Evolutionary conservation across 2,797 vertebrate species (phyloP), one percentile per base, ranked within the genome.

Genomic region (Percopsis omiscomaycus): DNA sequence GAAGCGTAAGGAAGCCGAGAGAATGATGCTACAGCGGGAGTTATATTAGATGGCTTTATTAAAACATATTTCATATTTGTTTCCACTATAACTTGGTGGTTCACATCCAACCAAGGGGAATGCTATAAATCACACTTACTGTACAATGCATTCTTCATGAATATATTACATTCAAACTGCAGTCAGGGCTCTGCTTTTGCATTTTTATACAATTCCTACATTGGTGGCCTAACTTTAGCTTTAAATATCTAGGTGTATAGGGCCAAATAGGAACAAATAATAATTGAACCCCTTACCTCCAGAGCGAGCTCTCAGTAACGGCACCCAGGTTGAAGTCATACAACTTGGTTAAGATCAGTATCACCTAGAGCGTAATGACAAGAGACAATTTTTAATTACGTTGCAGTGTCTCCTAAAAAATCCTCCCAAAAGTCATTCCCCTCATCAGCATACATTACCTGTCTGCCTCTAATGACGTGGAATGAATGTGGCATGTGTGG

Each of bases 281-380:
- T 27, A 0, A 32, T 37, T 28, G 10, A 58, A 27, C 30, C 48
- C 62, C 95, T 84, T 93, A 99, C 97, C 97, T 97, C 97, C 97
- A 99, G 14, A 99, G 92, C 1, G 97, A 98, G 79, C 97, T 99
- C 88, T 99, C 96, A 0, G 97, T 99, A 69, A 98, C 97, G 0
- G 94, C 97, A 12, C 96, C 96, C 84, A 99, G 68, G 86, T 98
- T 98, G 90, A 98, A 96, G 90, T 99, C 97, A 6, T 95, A 97
- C 55, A 98, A 93, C 79, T 99, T 99, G n/a, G 97, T 98, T 91
- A 99, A 90, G 81, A 98, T 99, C 80, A 99, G 94, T 83, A 99
- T 99, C 79, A 99, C 96, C 97, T 99, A 78, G 3, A 84, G 78
- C 58, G 66, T 0, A 80, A 83, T 49, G 51, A 74, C 47, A 84